Evolutionary conservation across 2,113 vertebrate species (phyloP).

Genomic region (Coptodon rendalli): DNA sequence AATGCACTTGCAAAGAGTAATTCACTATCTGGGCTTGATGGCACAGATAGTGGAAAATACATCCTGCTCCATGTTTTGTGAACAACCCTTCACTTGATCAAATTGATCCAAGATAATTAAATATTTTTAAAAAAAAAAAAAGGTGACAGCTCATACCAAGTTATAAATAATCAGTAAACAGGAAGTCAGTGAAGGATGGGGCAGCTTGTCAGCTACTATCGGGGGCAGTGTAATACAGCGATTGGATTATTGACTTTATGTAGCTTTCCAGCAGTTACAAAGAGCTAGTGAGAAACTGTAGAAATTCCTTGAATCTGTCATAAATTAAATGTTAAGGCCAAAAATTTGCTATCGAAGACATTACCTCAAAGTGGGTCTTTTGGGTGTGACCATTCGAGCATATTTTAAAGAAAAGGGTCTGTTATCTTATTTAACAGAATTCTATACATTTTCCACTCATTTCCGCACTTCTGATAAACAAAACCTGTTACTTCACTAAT

Average conservation of each 20-base stretch:
- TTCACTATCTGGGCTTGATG: neutral
- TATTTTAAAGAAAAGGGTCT: neutral
- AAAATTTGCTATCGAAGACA: neutral
- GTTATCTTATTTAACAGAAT: neutral
- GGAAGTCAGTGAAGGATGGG: neutral
- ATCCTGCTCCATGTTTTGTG: neutral
- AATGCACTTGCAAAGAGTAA: neutral
- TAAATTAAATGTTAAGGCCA: neutral
- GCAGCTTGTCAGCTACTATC: neutral
- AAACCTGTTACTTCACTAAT: neutral
- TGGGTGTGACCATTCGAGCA: neutral
- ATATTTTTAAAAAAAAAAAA: neutral
- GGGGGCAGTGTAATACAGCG: neutral
- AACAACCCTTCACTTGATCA: neutral
- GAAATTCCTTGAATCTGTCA: neutral
- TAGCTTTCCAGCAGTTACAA: neutral
- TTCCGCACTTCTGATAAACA: neutral
- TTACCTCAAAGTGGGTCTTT: neutral
- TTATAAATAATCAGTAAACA: neutral
- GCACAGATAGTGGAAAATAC: neutral
- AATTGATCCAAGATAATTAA: neutral
- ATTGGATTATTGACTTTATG: neutral
- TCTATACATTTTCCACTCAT: neutral
- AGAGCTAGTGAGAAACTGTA: neutral
- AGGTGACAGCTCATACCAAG: neutral